Base-by-base conservation (phyloP, 2,888 invertebrate genomes). In the Camponotus fellah region DNA sequence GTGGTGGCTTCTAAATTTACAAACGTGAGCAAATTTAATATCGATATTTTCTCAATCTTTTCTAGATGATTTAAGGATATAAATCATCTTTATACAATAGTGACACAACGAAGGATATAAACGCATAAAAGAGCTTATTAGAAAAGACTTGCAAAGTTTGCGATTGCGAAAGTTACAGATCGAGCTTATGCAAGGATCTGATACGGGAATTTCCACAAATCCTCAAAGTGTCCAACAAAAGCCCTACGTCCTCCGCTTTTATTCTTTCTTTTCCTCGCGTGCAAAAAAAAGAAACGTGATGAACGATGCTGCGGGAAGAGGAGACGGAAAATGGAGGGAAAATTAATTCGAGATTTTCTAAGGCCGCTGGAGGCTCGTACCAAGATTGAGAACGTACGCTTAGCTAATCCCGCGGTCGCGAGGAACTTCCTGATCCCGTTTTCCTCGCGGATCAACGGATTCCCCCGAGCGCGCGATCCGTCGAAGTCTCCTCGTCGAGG, bases 401-500 rank as follows among this genome's bases (percentile, higher is more conserved):
- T 91, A 91, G 92, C 92, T 93, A 93, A 92, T 91, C 91, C 88
- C 88, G 87, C 86, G 90, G 89, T 88, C 88, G 87, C 86, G 91
- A 89, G 86, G 85, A 91, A 91, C 86, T 90, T 90, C 87, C 84
- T 87, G 89, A 91, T 91, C 89, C 88, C 87, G 89, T 87, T 91
- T 91, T 87, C 90, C 82, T 88, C 85, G 72, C 82, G 88, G 88
- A 87, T 90, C 90, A 90, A 82, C 86, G 82, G 66, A 71, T 86
- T n/a, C 80, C 82, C 85, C 46, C 82, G 43, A 76, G 58, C 40
- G 64, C 32, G 37, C 56, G 65, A 53, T 56, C 82, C 85, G 77
- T 90, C 90, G 89, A 90, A 88, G 74, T 90, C 90, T 90, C 89
- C 88, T 75, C 90, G 88, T 90, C 89, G 90, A 90, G 86, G 77